Evolutionary conservation across 2,113 vertebrate genomes (phyloP), one percentile per base, ranked within the genome.

Genomic region (Xyrauchen texanus): DNA sequence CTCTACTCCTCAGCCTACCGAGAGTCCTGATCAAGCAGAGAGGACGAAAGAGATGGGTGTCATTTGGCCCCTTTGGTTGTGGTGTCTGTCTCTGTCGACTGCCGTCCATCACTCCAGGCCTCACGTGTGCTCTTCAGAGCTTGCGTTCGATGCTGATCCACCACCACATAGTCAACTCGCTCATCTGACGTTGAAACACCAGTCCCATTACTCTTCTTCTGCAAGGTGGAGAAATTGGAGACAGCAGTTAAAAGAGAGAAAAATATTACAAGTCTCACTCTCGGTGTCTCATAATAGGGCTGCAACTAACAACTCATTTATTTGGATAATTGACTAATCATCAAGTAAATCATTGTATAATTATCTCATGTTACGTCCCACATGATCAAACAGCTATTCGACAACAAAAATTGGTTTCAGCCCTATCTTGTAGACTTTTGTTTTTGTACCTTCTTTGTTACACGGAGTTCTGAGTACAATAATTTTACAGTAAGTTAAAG

Each of bases 101-200:
- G 97, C 5, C 98, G 93, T 44, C 94, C 98, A 0, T 98, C 97
- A 8, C 93, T 98, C 98, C 98, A 99, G 52, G 98, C 98, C 86
- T 98, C 95, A 47, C 96, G 88, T 5, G 98, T 99, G 89, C 92
- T 98, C 90, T 98, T 98, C 53, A 99, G 92, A 15, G 98, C 98
- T 69, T 97, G 91, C 0, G 98, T 99, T 73, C 97, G 94, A 87
- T 99, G 96, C 83, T 98, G 96, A 90, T 99, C 98, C 34, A 99
- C 98, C 64, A 98, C 95, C 13, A 99, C 98, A 0, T 99, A 99
- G 88, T 99, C 98, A 3, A 99, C 98, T n/a, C 97, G 94, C 88
- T 99, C 97, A 0, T 98, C 97, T 0, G 96, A 95, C 42, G 93
- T 93, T 0, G 94, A 94, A 90, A 94, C 94, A 66, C 96, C 95